Evolutionary conservation across 2,797 vertebrate species (phyloP).

Genomic region (Hydrolagus colliei): DNA sequence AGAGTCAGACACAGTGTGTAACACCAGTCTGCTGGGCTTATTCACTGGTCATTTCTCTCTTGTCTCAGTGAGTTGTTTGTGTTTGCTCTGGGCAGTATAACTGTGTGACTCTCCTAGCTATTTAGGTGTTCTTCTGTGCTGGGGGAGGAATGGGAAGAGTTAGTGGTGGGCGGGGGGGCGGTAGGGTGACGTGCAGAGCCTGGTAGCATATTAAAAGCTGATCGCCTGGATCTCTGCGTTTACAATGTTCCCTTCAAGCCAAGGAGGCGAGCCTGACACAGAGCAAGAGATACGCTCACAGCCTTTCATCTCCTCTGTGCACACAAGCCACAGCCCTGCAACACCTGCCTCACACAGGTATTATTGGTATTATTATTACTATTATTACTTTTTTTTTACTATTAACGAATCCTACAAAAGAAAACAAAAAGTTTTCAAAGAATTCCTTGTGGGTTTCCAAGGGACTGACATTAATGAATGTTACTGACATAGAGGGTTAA

Average conservation of each 20-base stretch:
- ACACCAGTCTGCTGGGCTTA: neutral
- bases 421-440: too few species aligned
- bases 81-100: neutral
- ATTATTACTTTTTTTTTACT: too few species aligned
- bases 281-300: neutral
- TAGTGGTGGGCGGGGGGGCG: constrained; percentile 3
- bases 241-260: neutral
- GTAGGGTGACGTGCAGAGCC: constrained; percentile 20
- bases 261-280: neutral
- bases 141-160: neutral
- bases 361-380: too few species aligned
- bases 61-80: neutral
- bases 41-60: too few species aligned
- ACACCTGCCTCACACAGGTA: too few species aligned
- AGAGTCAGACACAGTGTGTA: neutral
- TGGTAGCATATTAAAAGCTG: too few species aligned
- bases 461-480: too few species aligned
- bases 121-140: neutral
- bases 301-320: neutral
- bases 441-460: too few species aligned
- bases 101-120: neutral
- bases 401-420: too few species aligned
- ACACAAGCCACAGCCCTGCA: too few species aligned
- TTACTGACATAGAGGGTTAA: too few species aligned
- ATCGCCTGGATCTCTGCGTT: too few species aligned